A percentile compares a stretch with the other conserved stretches of the same genome.
Conservation (phyloP, 2,113 vertebrate species). For the Riparia riparia region DNA sequence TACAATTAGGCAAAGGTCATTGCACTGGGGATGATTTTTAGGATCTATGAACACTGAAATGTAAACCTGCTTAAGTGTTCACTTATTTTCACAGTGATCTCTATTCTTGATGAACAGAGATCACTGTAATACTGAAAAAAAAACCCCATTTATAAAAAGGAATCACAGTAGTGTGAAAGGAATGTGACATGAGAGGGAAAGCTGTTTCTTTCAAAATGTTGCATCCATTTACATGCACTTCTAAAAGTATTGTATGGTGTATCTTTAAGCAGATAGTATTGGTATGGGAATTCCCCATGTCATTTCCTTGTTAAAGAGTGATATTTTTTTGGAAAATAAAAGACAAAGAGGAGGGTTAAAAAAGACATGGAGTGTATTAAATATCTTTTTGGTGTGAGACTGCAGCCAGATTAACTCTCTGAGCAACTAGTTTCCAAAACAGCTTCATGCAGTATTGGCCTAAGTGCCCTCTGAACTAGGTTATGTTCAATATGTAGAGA, state of each 20-base stretch:
- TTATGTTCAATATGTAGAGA: not conserved
- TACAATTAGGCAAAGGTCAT: not conserved
- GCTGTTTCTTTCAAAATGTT: not conserved
- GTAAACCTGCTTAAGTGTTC: not conserved
- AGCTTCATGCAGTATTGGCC: not conserved
- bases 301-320: not conserved
- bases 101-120: not conserved
- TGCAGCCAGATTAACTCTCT: not conserved
- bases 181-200: not conserved
- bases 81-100: not conserved
- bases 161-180: not conserved
- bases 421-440: slow-evolving; percentile 19
- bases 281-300: not conserved
- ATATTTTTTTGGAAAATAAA: not conserved
- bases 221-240: not conserved
- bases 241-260: not conserved
- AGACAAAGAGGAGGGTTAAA: not conserved
- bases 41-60: not conserved
- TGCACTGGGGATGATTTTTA: not conserved
- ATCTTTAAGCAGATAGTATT: not conserved
- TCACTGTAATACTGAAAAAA: no score
- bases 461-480: not conserved
- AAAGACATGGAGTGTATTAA: not conserved
- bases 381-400: not conserved
- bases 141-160: no score